phyloP scores from a whole-genome alignment of 2,888 invertebrate genomes.

The Hermodice carunculata region DNA sequence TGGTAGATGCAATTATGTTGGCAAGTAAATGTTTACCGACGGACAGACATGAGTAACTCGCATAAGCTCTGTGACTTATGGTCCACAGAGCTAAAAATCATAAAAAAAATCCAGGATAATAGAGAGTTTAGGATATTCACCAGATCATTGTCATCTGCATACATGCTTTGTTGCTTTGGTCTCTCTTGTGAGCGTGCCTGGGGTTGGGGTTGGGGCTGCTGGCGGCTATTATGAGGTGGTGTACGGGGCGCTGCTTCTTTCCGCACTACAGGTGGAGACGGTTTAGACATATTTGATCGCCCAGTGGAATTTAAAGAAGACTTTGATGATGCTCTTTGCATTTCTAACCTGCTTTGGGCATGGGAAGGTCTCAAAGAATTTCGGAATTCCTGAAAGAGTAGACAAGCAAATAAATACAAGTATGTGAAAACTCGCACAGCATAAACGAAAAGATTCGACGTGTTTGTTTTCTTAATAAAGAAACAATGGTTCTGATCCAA shows the following conservation, averaged over 20 bases:
- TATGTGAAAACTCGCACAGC: background rate
- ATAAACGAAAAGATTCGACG: too few relatives aligned
- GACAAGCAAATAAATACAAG: background rate
- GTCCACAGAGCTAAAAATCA: too few relatives aligned
- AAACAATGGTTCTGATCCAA: too few relatives aligned
- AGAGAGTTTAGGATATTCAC: too few relatives aligned
- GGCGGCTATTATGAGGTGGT: background rate
- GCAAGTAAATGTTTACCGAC: too few relatives aligned
- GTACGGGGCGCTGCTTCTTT: background rate
- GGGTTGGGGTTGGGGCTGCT: background rate
- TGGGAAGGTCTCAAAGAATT: slow-evolving; percentile 14
- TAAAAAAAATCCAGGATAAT: too few relatives aligned
- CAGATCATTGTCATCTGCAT: too few relatives aligned
- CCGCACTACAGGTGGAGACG: background rate
- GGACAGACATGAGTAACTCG: too few relatives aligned
- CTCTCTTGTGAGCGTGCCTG: background rate
- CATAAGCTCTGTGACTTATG: too few relatives aligned
- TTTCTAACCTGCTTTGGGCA: background rate
- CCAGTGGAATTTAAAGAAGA: slow-evolving; percentile 13
- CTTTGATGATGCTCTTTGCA: slow-evolving; percentile 5
- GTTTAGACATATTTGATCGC: background rate
- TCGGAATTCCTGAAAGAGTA: slow-evolving; percentile 16
- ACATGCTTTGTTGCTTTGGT: too few relatives aligned
- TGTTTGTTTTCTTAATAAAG: too few relatives aligned
- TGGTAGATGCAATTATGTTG: too few relatives aligned